Percentiles rank a stretch among this genome's conserved stretches.
phyloP scores from a whole-genome alignment of 2,113 vertebrate genomes.

The Calidris pugnax region DNA sequence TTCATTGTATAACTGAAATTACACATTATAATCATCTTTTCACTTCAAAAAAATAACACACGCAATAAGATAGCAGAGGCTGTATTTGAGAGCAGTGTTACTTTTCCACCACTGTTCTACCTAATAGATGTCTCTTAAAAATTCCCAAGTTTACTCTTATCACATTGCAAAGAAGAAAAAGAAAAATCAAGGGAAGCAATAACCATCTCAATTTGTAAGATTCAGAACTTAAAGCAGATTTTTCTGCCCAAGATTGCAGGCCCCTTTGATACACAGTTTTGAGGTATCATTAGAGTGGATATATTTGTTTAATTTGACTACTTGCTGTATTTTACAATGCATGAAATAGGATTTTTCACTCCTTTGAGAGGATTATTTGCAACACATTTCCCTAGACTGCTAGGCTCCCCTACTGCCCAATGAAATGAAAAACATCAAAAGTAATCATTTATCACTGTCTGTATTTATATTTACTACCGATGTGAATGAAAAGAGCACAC shows the following conservation, averaged over 20 bases:
- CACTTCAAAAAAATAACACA: background rate
- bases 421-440: constrained; percentile 15
- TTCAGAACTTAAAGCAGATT: background rate
- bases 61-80: background rate
- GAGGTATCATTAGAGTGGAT: background rate
- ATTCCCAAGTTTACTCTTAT: background rate
- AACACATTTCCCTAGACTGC: background rate
- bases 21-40: background rate
- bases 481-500: background rate
- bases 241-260: background rate
- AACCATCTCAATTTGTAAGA: background rate
- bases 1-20: background rate
- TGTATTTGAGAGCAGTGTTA: background rate
- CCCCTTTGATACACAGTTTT: background rate
- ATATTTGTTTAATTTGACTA: constrained; percentile 23
- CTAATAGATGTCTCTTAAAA: background rate
- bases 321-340: background rate
- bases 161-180: background rate
- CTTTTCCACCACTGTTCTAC: background rate
- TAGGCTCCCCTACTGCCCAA: background rate
- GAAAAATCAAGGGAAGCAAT: background rate
- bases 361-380: constrained; percentile 13
- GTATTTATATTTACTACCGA: background rate
- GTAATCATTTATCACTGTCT: background rate
- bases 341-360: background rate